Evolutionary conservation across 2,888 invertebrate genomes (phyloP).

Genomic region (Loripinus fragilis): DNA sequence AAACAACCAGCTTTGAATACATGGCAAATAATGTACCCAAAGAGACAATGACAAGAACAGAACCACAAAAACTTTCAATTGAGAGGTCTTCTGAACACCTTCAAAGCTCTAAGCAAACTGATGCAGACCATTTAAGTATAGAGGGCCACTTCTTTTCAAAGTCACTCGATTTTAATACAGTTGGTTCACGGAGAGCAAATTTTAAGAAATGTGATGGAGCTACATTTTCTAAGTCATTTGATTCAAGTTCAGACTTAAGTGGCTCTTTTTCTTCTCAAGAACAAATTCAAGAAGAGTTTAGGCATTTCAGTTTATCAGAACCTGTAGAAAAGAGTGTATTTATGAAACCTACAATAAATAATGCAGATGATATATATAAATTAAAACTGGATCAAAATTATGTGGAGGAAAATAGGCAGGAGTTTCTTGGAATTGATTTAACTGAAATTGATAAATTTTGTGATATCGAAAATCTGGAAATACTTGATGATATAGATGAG

Average conservation of each 20-base stretch:
- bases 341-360: not conserved
- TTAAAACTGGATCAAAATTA: not conserved
- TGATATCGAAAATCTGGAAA: not conserved
- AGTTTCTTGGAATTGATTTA: slow-evolving; percentile 13
- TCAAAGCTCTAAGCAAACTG: not conserved
- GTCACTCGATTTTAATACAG: slow-evolving; percentile 50
- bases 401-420: not conserved
- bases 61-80: not conserved
- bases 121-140: not conserved
- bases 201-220: slow-evolving; percentile 34
- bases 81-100: not conserved
- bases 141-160: slow-evolving; percentile 9
- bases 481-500: slow-evolving; percentile 2
- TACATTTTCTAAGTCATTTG: slow-evolving; percentile 50
- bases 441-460: slow-evolving; percentile 1
- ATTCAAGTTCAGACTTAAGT: not conserved
- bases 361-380: not conserved
- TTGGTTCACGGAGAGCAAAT: slow-evolving; percentile 40
- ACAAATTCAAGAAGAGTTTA: not conserved
- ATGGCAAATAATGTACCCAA: too few species aligned
- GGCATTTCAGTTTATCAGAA: too few species aligned
- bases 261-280: not conserved
- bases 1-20: too few species aligned
- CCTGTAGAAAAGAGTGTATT: not conserved
- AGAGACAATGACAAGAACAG: not conserved